phyloP scores from a whole-genome alignment of 2,797 vertebrate species.

The Tapirus indicus region DNA sequence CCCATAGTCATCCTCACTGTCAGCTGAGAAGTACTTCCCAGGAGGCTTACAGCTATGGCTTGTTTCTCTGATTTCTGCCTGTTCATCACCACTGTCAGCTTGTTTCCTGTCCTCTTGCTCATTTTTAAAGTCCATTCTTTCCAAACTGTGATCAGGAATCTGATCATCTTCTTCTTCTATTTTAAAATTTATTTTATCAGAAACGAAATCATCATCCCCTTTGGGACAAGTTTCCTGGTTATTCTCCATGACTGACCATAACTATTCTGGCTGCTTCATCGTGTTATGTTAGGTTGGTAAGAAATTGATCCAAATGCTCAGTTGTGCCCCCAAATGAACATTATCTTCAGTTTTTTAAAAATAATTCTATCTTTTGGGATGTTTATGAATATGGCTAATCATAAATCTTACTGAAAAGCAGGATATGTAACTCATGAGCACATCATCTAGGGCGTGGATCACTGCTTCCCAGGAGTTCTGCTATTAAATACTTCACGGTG shows the following conservation, averaged over 20 bases:
- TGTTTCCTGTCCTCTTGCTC: constrained; percentile 91
- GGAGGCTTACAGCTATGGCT: constrained; percentile 89
- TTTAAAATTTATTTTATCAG: constrained; percentile 85
- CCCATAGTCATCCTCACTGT: constrained; percentile 94
- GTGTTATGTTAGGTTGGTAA: constrained; percentile 66
- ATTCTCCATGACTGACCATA: constrained; percentile 83
- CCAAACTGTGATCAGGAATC: constrained; percentile 75
- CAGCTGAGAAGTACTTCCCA: constrained; percentile 90
- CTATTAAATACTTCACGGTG: constrained; percentile 50
- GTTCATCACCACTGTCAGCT: constrained; percentile 90
- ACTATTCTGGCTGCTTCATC: constrained; percentile 72
- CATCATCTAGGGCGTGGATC: constrained; percentile 58
- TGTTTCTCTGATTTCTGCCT: constrained; percentile 85
- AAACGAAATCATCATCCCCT: constrained; percentile 82
- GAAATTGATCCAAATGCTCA: constrained; percentile 47
- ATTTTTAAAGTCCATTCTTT: constrained; percentile 88
- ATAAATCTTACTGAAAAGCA: constrained; percentile 15
- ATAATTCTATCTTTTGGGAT: background rate
- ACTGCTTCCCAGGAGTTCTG: constrained; percentile 37
- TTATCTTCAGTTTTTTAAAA: constrained; percentile 53
- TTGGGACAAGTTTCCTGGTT: constrained; percentile 69
- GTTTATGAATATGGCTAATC: background rate
- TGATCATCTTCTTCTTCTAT: constrained; percentile 82
- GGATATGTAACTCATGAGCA: constrained; percentile 48
- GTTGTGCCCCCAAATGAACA: constrained; percentile 39